phyloP scores from a whole-genome alignment of 2,113 vertebrate species.

The Brachirus orientalis region DNA sequence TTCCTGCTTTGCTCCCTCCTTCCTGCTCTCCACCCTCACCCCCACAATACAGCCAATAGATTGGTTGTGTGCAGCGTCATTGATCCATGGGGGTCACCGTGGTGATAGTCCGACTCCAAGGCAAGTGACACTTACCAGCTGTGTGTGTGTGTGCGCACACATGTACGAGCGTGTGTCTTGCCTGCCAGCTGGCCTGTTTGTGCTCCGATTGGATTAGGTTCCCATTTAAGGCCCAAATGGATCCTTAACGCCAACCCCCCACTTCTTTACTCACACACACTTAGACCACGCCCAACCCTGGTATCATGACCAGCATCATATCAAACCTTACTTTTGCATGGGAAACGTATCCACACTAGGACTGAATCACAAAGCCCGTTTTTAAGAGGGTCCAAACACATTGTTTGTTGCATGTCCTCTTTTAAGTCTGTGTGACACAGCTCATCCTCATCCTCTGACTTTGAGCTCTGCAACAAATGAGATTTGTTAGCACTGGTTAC shows the following conservation, averaged over 20 bases:
- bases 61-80: slow-evolving; percentile 66
- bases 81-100: slow-evolving; percentile 73
- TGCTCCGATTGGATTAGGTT: slow-evolving; percentile 80
- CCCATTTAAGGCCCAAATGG: slow-evolving; percentile 76
- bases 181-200: slow-evolving; percentile 78
- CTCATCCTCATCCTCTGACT: too few relatives aligned
- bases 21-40: neutral
- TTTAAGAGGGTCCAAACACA: too few relatives aligned
- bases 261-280: slow-evolving; percentile 20
- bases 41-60: slow-evolving; percentile 47
- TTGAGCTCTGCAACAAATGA: slow-evolving; percentile 17
- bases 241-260: slow-evolving; percentile 42
- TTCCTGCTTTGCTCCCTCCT: slow-evolving; percentile 23
- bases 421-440: slow-evolving; percentile 16
- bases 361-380: too few relatives aligned
- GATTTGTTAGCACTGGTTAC: neutral
- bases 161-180: slow-evolving; percentile 46
- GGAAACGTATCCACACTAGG: neutral
- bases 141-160: slow-evolving; percentile 58
- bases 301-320: slow-evolving; percentile 22
- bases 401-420: too few relatives aligned
- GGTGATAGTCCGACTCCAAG: slow-evolving; percentile 69
- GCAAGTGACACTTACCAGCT: slow-evolving; percentile 74
- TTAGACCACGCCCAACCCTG: slow-evolving; percentile 28
- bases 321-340: neutral